Percentiles rank a stretch among this genome's conserved stretches.
Evolutionary conservation across 2,113 vertebrate genomes (phyloP).

Genomic region (Oryzias curvinotus): DNA sequence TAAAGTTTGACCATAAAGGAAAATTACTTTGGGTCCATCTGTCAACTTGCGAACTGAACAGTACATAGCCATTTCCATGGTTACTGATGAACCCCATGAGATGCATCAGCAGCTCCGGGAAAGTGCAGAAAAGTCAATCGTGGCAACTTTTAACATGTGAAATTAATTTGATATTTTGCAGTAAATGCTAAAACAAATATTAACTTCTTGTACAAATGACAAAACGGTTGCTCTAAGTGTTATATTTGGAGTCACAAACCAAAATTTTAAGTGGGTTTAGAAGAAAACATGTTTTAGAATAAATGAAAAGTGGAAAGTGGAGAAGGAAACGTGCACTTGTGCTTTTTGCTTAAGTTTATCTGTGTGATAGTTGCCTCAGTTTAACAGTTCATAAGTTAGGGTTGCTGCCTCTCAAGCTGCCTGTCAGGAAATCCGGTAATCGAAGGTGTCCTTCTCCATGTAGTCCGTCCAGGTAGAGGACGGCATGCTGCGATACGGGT

Average conservation of each 20-base stretch:
- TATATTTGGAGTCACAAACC: too few relatives aligned
- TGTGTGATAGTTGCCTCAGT: constrained; percentile 20
- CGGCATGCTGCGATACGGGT: constrained; percentile 83
- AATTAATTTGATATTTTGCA: not conserved
- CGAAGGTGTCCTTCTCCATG: constrained; percentile 82
- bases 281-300: too few relatives aligned
- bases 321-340: constrained; percentile 9
- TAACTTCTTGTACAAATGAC: too few relatives aligned
- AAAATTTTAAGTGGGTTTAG: not conserved
- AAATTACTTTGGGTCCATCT: too few relatives aligned
- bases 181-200: not conserved
- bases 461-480: constrained; percentile 82
- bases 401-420: constrained; percentile 57
- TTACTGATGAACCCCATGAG: not conserved
- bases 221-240: too few relatives aligned
- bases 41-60: too few relatives aligned
- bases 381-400: not conserved
- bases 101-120: not conserved
- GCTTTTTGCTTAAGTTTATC: constrained; percentile 4
- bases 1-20: too few relatives aligned
- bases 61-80: not conserved
- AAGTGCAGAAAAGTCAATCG: not conserved
- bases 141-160: not conserved
- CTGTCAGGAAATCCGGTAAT: constrained; percentile 81
- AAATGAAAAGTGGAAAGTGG: not conserved